Conservation (phyloP, 2,888 invertebrate species). For the Synanthedon vespiformis region DNA sequence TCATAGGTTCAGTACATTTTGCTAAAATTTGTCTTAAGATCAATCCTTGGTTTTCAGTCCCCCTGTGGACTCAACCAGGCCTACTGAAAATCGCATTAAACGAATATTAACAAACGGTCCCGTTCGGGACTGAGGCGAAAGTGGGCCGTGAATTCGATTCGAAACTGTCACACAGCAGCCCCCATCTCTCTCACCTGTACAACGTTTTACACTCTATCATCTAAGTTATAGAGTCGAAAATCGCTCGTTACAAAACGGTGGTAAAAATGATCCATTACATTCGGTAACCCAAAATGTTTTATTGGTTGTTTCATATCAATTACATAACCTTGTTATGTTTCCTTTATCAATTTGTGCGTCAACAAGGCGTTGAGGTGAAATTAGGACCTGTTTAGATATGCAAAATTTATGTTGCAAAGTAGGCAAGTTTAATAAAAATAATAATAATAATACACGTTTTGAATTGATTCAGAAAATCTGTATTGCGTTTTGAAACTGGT, state of each 20-base stretch:
- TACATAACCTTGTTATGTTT: conserved; percentile 15
- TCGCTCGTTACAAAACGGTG: background rate
- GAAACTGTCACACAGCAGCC: background rate
- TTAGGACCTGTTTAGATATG: no score
- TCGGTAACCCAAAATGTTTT: conserved; percentile 15
- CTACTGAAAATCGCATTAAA: conserved; percentile 37
- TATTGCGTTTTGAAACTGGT: no score
- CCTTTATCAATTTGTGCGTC: conserved; percentile 2
- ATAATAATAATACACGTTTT: no score
- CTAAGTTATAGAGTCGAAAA: background rate
- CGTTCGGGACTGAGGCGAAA: conserved; percentile 38
- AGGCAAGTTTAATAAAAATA: no score
- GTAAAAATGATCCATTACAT: conserved; percentile 8
- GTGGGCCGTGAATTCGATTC: conserved; percentile 20
- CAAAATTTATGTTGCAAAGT: no score
- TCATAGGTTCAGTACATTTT: no score
- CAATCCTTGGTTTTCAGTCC: background rate
- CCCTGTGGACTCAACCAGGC: background rate
- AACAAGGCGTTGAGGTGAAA: background rate
- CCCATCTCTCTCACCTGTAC: background rate
- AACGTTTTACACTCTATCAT: background rate
- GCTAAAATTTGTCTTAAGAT: conserved; percentile 4
- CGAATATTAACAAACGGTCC: conserved; percentile 34
- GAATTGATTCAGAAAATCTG: no score
- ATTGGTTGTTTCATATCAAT: conserved; percentile 17